Base-by-base conservation (phyloP, 2,797 vertebrate genomes). In the Oryzias dopingdopingensis region DNA sequence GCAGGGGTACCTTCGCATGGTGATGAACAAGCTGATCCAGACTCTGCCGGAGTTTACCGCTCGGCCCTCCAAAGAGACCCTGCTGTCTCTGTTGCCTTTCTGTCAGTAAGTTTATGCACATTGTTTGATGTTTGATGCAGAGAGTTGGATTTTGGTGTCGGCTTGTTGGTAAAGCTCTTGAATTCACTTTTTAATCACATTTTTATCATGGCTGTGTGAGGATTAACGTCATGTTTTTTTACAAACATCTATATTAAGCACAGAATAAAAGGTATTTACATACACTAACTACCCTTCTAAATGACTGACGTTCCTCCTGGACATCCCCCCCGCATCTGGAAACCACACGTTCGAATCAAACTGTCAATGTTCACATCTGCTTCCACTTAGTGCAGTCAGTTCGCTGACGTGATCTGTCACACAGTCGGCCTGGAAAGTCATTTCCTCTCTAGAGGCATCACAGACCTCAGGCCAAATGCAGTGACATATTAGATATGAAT, bases 1-100 rank as follows among this genome's bases (percentile, higher is more conserved):
- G 52, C 97, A 99, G 88, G 90, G 86, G 67, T 99, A 99, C 91
- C 90, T 99, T 73, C 94, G 96, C 70, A 95, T 77, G 0, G 92
- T 98, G 85, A 96, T 98, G 96, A 99, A 99, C 92, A 99, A 99
- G 85, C 88, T 99, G 77, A 93, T 99, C 86, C 97, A 99, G 87
- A 91, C 91, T 16, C 90, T 96, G 81, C 96, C 96, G 2, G 94
- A 96, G 87, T 98, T 99, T 77, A 89, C 92, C 15, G 83, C 94
- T 85, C 91, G 56, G 29, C 96, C 96, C 76, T 93, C 92, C 89
- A 99, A 98, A 81, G 96, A 98, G 84, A 94, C 92, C 20, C 92
- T 99, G 63, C 88, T 93, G 74, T 93, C 92, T 56, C 87, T 98
- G 84, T 90, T 98, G 90, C 96, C 97, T 66, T 99, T 99, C 90